Base-by-base conservation (phyloP, 2,113 vertebrate species). In the Campylomormyrus numenius region DNA sequence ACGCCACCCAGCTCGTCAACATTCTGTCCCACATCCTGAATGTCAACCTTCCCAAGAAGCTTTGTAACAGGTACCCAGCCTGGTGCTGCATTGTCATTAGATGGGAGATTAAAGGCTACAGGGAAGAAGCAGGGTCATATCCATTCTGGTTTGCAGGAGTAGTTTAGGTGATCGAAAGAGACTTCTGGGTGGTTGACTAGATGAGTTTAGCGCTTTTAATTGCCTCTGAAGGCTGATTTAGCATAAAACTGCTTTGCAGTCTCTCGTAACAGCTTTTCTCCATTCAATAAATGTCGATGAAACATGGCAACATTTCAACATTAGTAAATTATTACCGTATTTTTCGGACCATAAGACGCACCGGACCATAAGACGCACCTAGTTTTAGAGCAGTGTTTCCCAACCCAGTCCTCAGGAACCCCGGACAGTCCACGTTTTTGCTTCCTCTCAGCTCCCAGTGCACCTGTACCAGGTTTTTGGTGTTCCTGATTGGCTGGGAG, bases 1-100 rank as follows among this genome's bases (percentile, higher is more conserved):
- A 98, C 89, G 95, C 98, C 89, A 98, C 98, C 0, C 98, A 99
- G 94, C 97, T 99, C 0, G 95, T 96, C 94, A 97, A 97, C 95
- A 98, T 97, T 92, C 92, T 99, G 92, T 99, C 98, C 77, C 98
- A 99, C 92, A 97, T 99, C 92, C 96, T 99, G 80, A 97, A 98
- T 52, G 94, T 99, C 49, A 99, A 97, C 94, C 97, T 99, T 90
- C 98, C 98, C 91, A 99, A 98, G 95, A 99, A 97, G 92, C 96
- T 99, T 91, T 99, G 97, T 94, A 98, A 99, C 97, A 99, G 98
- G 98, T 96, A 95, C 95, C 39, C 15, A 3, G 8, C 56, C 42
- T 74, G 42, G 2, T 24, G 50, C 52, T 74, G 27, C 8, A 8
- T 87, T 83, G 8, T 50, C 27, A 90, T 24, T 92, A 39, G 3